phyloP scores from a whole-genome alignment of 1,140 invertebrate species.

The Antheraea mylitta region DNA sequence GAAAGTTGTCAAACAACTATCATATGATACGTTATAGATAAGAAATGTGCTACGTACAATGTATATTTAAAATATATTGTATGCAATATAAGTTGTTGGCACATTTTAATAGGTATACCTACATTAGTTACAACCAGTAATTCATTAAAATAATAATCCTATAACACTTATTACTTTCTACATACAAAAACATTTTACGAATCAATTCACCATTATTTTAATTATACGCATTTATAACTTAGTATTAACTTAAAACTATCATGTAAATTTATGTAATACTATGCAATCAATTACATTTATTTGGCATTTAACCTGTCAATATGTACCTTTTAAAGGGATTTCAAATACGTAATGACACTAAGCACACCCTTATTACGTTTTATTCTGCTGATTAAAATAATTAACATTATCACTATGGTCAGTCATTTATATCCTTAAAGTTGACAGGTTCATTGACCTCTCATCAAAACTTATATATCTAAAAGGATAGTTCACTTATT shows the following conservation, averaged over 20 bases:
- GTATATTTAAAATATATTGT: slow-evolving; percentile 18
- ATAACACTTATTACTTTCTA: slow-evolving; percentile 19
- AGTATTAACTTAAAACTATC: slow-evolving; percentile 12
- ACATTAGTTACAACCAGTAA: slow-evolving; percentile 21
- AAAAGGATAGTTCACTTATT: not conserved
- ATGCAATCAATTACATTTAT: not conserved
- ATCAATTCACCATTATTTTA: slow-evolving; percentile 12
- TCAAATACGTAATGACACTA: slow-evolving; percentile 1
- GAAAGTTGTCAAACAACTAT: slow-evolving; percentile 20
- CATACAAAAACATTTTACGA: slow-evolving; percentile 24
- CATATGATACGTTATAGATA: slow-evolving; percentile 19
- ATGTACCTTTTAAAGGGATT: slow-evolving; percentile 9
- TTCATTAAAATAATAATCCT: slow-evolving; percentile 20
- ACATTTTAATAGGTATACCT: slow-evolving; percentile 20
- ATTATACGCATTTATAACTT: slow-evolving; percentile 14
- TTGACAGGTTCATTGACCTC: slow-evolving; percentile 1
- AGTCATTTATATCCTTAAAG: too few species aligned
- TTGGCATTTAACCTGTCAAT: not conserved
- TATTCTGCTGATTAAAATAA: slow-evolving; percentile 39
- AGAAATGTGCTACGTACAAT: slow-evolving; percentile 13
- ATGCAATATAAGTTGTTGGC: slow-evolving; percentile 20
- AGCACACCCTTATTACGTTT: not conserved
- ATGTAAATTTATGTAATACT: not conserved
- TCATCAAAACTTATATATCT: too few species aligned
- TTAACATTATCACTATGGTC: slow-evolving; percentile 36